Evolutionary conservation across 2,113 vertebrate genomes (phyloP).

Genomic region (Gasterosteus aculeatus): DNA sequence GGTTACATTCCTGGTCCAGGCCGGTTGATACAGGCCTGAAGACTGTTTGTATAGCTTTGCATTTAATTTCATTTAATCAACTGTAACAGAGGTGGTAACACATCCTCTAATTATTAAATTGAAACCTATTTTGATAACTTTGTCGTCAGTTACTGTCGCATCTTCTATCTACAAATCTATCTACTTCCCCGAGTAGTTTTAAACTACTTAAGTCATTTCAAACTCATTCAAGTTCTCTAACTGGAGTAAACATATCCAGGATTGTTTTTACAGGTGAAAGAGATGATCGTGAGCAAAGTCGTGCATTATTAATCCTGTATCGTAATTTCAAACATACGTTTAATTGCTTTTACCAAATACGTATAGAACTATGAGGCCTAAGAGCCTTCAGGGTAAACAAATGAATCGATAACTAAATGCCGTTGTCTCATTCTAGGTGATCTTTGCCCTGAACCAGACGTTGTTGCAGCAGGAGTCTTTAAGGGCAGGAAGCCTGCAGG

Average conservation of each 20-base stretch:
- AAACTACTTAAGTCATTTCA: not conserved
- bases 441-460: slow-evolving; percentile 93
- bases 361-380: not conserved
- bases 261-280: not conserved
- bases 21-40: not conserved
- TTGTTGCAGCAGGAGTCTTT: slow-evolving; percentile 89
- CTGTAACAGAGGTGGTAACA: not conserved
- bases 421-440: slow-evolving; percentile 73
- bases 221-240: not conserved
- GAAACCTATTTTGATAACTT: not conserved
- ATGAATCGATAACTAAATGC: not conserved
- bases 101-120: not conserved
- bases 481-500: slow-evolving; percentile 84
- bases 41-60: not conserved
- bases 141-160: not conserved
- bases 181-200: not conserved
- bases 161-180: not conserved
- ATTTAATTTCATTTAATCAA: too few species aligned
- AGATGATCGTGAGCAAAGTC: not conserved
- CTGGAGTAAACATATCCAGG: not conserved
- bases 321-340: not conserved
- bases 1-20: not conserved
- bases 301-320: not conserved
- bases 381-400: too few species aligned
- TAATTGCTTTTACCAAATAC: not conserved